Percentiles rank a stretch among this genome's conserved stretches.
These are phyloP conservation scores for Oscarella lobularis DNA, from an alignment of 37 sponge, comb jelly and placozoan genomes.

Conservation along the genomic window DNA sequence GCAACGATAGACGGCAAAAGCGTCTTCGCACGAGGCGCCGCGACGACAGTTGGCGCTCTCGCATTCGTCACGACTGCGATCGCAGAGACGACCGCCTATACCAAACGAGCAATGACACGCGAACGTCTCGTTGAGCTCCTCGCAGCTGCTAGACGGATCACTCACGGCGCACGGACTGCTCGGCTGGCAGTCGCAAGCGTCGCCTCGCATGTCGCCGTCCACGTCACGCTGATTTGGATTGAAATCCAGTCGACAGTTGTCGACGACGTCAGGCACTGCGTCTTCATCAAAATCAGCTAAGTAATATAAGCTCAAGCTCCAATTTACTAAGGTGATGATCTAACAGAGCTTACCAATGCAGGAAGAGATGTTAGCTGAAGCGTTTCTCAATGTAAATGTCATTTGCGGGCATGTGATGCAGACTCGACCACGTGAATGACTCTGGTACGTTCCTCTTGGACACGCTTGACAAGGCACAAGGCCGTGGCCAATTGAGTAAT, in stretches of 20 bases:
- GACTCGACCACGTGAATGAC: neutral
- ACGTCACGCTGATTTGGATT: neutral
- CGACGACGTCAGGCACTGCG: neutral
- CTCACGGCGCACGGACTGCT: neutral
- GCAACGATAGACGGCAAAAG: neutral
- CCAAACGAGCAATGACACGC: neutral
- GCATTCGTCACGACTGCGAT: no score
- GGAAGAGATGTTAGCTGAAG: neutral
- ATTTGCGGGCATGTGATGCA: neutral
- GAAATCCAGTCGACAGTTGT: neutral
- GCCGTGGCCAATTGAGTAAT: neutral
- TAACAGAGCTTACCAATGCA: conserved; percentile 1
- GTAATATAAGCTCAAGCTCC: neutral
- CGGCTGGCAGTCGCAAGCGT: conserved; percentile 7
- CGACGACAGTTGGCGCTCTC: neutral
- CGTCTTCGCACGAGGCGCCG: neutral
- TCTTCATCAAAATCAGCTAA: neutral
- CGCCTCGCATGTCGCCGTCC: conserved; percentile 1
- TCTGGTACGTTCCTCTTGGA: neutral
- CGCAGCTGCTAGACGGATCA: neutral
- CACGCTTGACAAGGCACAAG: conserved; percentile 3
- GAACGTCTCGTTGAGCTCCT: neutral
- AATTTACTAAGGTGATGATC: no score
- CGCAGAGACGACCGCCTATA: neutral
- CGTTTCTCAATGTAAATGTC: neutral